phyloP scores from a whole-genome alignment of 2,888 invertebrate genomes.

The Malachius bipustulatus region DNA sequence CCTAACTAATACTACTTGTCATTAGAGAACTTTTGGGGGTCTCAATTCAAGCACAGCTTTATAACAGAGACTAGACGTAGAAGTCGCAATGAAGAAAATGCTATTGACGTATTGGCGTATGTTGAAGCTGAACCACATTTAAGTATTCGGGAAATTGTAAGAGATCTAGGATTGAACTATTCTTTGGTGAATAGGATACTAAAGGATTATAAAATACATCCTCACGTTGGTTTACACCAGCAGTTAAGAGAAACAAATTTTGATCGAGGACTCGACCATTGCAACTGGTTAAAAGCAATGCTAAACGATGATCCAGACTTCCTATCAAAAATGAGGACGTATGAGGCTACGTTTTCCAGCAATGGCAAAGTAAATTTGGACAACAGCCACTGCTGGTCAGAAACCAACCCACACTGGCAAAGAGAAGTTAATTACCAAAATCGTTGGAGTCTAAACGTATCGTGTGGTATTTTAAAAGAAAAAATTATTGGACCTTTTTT shows the following conservation, averaged over 20 bases:
- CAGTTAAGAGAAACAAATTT: slow-evolving; percentile 2
- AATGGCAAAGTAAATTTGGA: slow-evolving; percentile 21
- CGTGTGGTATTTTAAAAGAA: neutral
- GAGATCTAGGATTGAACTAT: slow-evolving; percentile 1
- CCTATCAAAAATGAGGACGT: slow-evolving; percentile 19
- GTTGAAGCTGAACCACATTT: slow-evolving; percentile 1
- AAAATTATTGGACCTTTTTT: neutral
- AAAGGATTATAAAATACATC: neutral
- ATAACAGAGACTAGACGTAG: no score
- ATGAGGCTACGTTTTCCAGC: slow-evolving; percentile 23
- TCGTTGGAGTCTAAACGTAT: slow-evolving; percentile 2
- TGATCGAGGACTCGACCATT: neutral
- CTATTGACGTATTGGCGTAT: slow-evolving; percentile 3
- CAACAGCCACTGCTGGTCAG: slow-evolving; percentile 23
- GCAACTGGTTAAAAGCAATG: slow-evolving; percentile 1
- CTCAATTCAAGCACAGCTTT: no score
- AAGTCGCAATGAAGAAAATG: neutral
- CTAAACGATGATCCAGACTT: slow-evolving; percentile 3
- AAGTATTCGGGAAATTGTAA: neutral
- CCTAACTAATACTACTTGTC: no score
- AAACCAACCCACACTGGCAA: slow-evolving; percentile 22
- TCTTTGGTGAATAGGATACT: slow-evolving; percentile 1
- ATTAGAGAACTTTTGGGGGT: no score
- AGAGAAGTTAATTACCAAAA: slow-evolving; percentile 9
- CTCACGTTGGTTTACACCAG: neutral